Conservation (phyloP, 2,888 invertebrate genomes). For the Tachystola acroxantha region DNA sequence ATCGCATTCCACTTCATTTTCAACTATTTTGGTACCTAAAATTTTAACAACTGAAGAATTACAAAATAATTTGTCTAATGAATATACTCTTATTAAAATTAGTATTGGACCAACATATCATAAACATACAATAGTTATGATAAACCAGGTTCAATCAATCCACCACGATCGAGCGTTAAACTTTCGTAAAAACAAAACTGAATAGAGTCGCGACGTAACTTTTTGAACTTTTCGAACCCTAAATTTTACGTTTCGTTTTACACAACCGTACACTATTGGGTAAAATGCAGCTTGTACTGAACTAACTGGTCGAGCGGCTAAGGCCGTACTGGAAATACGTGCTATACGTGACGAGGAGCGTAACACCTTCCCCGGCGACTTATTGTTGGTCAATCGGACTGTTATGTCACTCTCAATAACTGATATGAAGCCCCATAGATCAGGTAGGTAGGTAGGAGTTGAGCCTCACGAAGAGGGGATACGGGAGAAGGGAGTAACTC, state of each 20-base stretch:
- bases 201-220: neutral
- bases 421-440: neutral
- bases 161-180: neutral
- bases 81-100: too few relatives aligned
- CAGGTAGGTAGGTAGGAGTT: neutral
- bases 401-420: constrained; percentile 20
- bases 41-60: too few relatives aligned
- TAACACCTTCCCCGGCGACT: constrained; percentile 31
- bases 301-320: constrained; percentile 31
- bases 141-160: neutral
- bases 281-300: constrained; percentile 14
- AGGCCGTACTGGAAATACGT: constrained; percentile 38
- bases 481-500: neutral
- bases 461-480: neutral
- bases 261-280: constrained; percentile 8
- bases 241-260: constrained; percentile 12
- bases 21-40: too few relatives aligned
- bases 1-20: constrained; percentile 15
- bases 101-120: too few relatives aligned
- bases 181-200: constrained; percentile 3
- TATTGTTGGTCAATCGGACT: constrained; percentile 37
- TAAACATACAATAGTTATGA: constrained; percentile 6
- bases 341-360: constrained; percentile 38
- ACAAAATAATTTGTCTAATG: too few relatives aligned
- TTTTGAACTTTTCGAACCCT: neutral